Evolutionary conservation across 1,140 invertebrate genomes (phyloP), one percentile per base, ranked within the genome.

Genomic region (Magallana ariakensis): DNA sequence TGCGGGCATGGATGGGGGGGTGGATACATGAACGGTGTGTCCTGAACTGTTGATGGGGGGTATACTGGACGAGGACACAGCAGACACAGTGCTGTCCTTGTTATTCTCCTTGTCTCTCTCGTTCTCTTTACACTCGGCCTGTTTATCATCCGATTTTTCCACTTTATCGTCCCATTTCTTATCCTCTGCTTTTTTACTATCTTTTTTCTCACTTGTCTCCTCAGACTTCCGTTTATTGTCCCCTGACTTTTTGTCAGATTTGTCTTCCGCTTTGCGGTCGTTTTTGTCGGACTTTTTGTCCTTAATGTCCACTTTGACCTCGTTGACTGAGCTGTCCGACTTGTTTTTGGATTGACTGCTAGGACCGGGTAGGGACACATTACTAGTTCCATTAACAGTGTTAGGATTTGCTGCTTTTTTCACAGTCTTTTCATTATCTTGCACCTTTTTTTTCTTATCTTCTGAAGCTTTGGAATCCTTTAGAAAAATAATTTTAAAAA

Each of bases 21-120:
- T 90, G 22, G 88, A 89, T 26, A 86, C 88, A 87, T 91, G 90
- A 16, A 89, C 46, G 4, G 87, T 90, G 80, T 88, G 90, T 26
- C 89, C 89, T 55, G 90, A 60, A 62, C 87, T 90, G 87, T 92
- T 90, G 19, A 93, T 93, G 0, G 91, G 92, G 58, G 92, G 92
- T 60, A 93, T 92, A 53, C 86, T 87, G 46, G 89, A 87, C 26
- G 87, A 86, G 19, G 88, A 87, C 4, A 83, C 19, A 55, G 81
- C 88, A 26, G 66, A 75, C 22, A 75, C 66, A 13, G 87, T 86
- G 57, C 60, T 70, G 10, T 83, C 84, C 56, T 86, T 83, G 22
- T 87, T 87, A 75, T 89, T 88, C 86, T 90, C 88, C 26, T 88
- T 86, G 13, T 89, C 86, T 70, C 58, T 88, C 80, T 90, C 87